Evolutionary conservation across 2,888 invertebrate species (phyloP), one percentile per base, ranked within the genome.

Genomic region (Caenorhabditis panamensis): DNA sequence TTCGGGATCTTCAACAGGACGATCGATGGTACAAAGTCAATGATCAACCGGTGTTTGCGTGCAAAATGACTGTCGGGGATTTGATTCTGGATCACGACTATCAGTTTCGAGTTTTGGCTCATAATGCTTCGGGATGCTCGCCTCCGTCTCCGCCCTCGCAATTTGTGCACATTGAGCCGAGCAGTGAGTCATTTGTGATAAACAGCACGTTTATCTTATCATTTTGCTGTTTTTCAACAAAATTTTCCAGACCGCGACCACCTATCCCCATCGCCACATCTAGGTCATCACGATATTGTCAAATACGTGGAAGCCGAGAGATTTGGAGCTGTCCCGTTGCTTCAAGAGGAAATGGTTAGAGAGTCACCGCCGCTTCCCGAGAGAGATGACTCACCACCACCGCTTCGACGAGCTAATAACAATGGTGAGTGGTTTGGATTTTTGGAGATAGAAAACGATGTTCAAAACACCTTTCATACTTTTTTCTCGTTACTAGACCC

Each of bases 41-140:
- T 53, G 89, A 91, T 76, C 83, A 87, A 18, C 86, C 91, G 9
- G 87, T 90, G 36, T 83, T 84, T 9, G 85, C 87, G 18, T 91
- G 91, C 82, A 91, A 91, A 79, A 91, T 91, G 84, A 90, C 88
- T 81, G 90, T 91, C 16, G 90, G 91, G 4, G 89, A 89, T 58
- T 79, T 91, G 53, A 87, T 89, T 37, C 56, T 84, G 49, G 89
- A 87, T 5, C 89, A 89, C 64, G 85, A 88, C 61, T 91, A 91
- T 77, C 89, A 90, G 64, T 91, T 91, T 67, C 88, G 91, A 1
- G 88, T 91, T 16, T 59, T 89, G 13, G 91, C 91, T 16, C 88
- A 91, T 61, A 91, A 91, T 67, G 88, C 88, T 6, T 84, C 85
- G 22, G 91, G 91, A 26, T 88, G 84, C 69, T 90, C 90, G 0